These are phyloP conservation scores for Peromyscus melanophrys DNA, from an alignment of 2,797 vertebrate species.

Conservation along the genomic window DNA sequence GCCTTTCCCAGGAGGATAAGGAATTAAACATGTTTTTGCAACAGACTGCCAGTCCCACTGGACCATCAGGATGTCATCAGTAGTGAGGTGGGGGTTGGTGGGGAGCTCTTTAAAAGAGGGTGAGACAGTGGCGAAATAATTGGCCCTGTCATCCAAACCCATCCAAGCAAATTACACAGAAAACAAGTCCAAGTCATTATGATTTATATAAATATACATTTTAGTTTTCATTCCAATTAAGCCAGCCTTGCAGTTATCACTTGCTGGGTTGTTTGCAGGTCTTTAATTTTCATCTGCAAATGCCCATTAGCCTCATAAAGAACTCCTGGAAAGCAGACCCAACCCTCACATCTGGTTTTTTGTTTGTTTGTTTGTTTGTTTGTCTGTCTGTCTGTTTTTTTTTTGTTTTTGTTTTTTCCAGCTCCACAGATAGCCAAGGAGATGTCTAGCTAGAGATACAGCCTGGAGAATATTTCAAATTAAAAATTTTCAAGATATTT, in stretches of 20 bases:
- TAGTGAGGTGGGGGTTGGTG: conserved; percentile 74
- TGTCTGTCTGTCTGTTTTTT: background rate
- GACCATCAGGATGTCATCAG: conserved; percentile 67
- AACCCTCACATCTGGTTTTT: background rate
- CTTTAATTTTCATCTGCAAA: conserved; percentile 89
- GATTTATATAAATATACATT: conserved; percentile 88
- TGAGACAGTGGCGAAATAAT: conserved; percentile 80
- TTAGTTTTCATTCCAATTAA: conserved; percentile 90
- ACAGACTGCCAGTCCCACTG: conserved; percentile 71
- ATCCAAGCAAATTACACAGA: conserved; percentile 81
- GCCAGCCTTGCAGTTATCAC: conserved; percentile 85
- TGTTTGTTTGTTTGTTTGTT: background rate
- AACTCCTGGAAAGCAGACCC: conserved; percentile 77
- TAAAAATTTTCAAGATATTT: background rate
- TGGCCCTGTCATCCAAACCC: conserved; percentile 83
- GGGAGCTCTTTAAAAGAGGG: conserved; percentile 82
- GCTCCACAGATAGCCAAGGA: conserved; percentile 56
- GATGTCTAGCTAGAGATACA: background rate
- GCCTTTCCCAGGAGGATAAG: conserved; percentile 66
- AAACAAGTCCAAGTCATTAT: conserved; percentile 82
- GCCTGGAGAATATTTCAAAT: conserved; percentile 58
- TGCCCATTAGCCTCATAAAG: conserved; percentile 82
- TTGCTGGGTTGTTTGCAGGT: conserved; percentile 84
- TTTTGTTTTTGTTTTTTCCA: background rate
- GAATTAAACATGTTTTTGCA: conserved; percentile 84